These are phyloP conservation scores for Acanthoscelides obtectus DNA, from an alignment of 2,888 invertebrate species.

Conservation along the genomic window DNA sequence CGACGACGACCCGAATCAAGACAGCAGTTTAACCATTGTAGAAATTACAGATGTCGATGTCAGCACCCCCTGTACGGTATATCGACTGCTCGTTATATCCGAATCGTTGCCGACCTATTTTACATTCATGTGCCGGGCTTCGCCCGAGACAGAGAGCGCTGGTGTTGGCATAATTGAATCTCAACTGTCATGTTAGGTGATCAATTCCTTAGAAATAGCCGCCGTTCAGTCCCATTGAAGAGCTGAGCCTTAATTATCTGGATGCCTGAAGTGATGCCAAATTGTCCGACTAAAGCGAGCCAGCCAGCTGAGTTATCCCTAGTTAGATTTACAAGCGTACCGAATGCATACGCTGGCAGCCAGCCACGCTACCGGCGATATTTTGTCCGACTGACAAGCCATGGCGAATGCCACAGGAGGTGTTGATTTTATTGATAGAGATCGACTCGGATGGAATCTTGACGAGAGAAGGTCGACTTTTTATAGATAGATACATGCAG, in stretches of 20 bases:
- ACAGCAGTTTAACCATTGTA: no score
- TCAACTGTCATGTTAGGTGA: conserved; percentile 46
- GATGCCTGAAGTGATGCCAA: conserved; percentile 16
- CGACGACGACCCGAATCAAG: no score
- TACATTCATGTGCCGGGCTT: background rate
- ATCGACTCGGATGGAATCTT: background rate
- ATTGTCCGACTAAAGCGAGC: conserved; percentile 12
- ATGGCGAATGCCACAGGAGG: background rate
- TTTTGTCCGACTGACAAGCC: background rate
- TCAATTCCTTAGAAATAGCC: conserved; percentile 32
- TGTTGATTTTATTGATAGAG: background rate
- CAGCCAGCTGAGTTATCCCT: conserved; percentile 2
- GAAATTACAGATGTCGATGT: no score
- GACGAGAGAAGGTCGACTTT: background rate
- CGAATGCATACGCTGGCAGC: background rate
- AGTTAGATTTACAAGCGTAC: conserved; percentile 2
- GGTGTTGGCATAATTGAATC: conserved; percentile 41
- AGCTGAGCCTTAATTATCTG: conserved; percentile 19
- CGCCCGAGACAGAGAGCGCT: background rate
- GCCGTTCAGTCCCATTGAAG: conserved; percentile 21
- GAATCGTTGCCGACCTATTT: background rate
- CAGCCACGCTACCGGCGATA: background rate
- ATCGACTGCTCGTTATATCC: background rate
- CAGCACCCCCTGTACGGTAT: background rate
- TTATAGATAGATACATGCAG: background rate